Conservation (phyloP, 2,113 vertebrate genomes). For the Bettongia penicillata region DNA sequence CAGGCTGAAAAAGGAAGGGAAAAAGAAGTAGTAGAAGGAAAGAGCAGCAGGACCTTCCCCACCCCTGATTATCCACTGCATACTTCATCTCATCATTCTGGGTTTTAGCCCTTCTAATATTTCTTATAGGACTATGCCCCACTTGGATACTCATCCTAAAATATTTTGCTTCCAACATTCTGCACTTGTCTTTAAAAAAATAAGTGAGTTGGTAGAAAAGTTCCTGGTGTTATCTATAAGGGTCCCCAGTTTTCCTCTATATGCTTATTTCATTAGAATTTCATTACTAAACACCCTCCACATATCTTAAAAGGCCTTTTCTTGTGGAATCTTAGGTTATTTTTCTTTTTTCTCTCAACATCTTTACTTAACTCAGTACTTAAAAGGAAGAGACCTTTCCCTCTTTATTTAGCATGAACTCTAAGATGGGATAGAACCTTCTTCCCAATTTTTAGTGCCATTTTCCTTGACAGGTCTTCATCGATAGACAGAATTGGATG, state of each 20-base stretch:
- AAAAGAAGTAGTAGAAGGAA: neutral
- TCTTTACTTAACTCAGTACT: neutral
- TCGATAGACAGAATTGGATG: neutral
- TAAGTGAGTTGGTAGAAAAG: neutral
- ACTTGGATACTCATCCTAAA: neutral
- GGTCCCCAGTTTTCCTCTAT: neutral
- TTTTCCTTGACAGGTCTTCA: neutral
- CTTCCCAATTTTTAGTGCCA: neutral
- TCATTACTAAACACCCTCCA: neutral
- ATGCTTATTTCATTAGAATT: neutral
- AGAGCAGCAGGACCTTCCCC: neutral
- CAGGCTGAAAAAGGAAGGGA: neutral
- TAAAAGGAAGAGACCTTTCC: neutral
- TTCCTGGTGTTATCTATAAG: neutral
- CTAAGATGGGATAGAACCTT: neutral
- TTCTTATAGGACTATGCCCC: neutral
- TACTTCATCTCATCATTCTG: neutral
- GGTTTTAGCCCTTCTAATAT: neutral
- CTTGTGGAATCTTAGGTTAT: neutral
- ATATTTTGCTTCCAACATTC: neutral
- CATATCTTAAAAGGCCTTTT: neutral
- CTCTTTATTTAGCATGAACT: neutral
- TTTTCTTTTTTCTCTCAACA: neutral
- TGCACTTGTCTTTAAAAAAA: neutral
- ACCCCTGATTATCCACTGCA: neutral